Evolutionary conservation across 2,797 vertebrate species (phyloP), one percentile per base, ranked within the genome.

Genomic region (Zenarchopterus dispar): DNA sequence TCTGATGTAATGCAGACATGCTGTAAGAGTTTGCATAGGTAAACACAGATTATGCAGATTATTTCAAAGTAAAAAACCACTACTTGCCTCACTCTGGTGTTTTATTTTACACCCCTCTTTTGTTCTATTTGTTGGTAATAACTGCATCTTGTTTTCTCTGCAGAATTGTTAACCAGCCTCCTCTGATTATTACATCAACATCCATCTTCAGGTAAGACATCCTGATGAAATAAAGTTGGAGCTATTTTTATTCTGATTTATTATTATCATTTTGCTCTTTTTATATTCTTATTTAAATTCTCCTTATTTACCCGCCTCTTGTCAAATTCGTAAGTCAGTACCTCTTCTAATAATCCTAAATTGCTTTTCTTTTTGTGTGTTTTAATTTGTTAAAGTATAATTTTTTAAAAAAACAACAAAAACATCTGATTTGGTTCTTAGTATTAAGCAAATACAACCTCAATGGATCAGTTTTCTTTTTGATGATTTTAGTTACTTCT

Each of bases 151-250:
- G 24, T 24, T 77, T 47, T 75, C 31, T 33, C 46, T 75, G 17
- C 89, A 94, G 94, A 92, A 90, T 88, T 95, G 93, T 90, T 95
- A 95, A 90, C 89, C 79, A 52, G 69, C 53, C 70, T 57, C 17
- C 26, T 53, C 54, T 48, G 46, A 76, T 57, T 53, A 56, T 51
- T n/a, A 57, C 74, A 67, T 75, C 82, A 60, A 89, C 58, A 55
- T 62, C 74, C 77, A 80, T 84, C 72, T 83, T 73, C 85, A 92
- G 93, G 94, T 96, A 26, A 84, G 93, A 61, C 11, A 66, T 45
- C 0, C 16, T 49, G 8, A 44, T 44, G 1, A 0, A 10, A n/a
- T 19, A 10, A 13, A 16, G 0, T 4, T 46, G 23, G 1, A 23
- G 2, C 9, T 46, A 21, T 13, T 15, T 39, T 4, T 39, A 39